phyloP scores from a whole-genome alignment of 2,888 invertebrate genomes.

The Drosophila ezoana region DNA sequence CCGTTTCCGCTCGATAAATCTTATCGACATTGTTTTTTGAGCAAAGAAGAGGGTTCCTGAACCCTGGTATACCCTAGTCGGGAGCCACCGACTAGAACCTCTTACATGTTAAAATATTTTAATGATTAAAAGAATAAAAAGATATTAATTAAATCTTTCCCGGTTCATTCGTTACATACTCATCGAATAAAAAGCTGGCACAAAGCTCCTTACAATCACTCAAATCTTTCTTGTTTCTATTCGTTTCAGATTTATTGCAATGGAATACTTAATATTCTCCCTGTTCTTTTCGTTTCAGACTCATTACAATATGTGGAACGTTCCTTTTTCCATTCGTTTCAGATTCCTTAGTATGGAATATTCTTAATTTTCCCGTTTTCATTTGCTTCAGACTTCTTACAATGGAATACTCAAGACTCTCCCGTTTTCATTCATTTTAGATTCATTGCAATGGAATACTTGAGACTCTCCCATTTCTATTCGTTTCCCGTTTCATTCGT shows the following conservation, averaged over 20 bases:
- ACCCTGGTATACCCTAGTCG: too few species aligned
- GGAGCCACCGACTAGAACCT: too few species aligned
- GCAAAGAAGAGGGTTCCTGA: too few species aligned
- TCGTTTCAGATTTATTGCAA: neutral
- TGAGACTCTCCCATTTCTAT: neutral
- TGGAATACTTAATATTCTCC: neutral
- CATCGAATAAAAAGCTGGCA: too few species aligned
- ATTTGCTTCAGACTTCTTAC: too few species aligned
- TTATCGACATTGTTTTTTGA: too few species aligned
- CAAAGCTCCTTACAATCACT: neutral
- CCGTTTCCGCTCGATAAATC: too few species aligned
- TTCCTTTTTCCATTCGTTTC: neutral
- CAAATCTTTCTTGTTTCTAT: neutral
- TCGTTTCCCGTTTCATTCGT: neutral
- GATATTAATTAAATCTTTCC: neutral
- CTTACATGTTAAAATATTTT: too few species aligned
- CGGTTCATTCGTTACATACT: neutral
- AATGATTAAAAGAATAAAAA: too few species aligned
- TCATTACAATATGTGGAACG: conserved; percentile 1
- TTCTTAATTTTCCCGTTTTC: neutral
- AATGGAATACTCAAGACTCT: neutral
- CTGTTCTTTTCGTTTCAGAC: neutral
- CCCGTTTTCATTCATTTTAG: neutral
- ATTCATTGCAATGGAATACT: too few species aligned
- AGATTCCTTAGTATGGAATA: neutral